Evolutionary conservation across 1,140 invertebrate genomes (phyloP), one percentile per base, ranked within the genome.

Genomic region (Drosophila rufa): DNA sequence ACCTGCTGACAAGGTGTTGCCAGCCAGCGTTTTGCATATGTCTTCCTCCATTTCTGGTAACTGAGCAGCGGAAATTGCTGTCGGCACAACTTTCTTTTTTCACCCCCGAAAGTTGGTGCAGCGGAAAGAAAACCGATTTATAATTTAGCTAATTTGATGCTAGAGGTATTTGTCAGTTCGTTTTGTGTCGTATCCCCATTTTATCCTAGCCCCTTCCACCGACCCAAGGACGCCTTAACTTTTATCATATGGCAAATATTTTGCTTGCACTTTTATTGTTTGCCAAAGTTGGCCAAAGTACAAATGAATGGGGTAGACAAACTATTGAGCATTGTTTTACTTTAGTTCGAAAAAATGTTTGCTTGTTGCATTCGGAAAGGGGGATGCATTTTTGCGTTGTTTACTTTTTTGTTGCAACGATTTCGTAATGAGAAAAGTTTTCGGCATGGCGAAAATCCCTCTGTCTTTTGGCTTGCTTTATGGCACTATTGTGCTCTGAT

Each of bases 361-460:
- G 79, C 67, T 87, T 87, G 80, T 87, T 87, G 83, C 75, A 81
- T 83, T 82, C 47, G 27, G 15, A 40, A 14, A 11, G 14, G 33
- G 19, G 43, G 38, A 33, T 12, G 27, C 38, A 50, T 62, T 67
- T 60, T 51, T 19, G 56, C 53, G 57, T 60, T 75, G 33, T 69
- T 70, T 70, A 56, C 74, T 36, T 70, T 57, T 45, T 75, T 71
- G 59, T 73, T 68, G 22, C 38, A 53, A 71, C 60, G 61, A 53
- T 86, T 86, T 59, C 50, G 66, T 82, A 86, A 86, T 86, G 79
- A 85, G 82, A 86, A 85, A 85, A 85, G 79, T 86, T 86, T 81
- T 50, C 27, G 48, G 53, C 51, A 68, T 68, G 50, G 30, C 40
- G 38, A 64, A 80, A 78, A 76, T 69, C 59, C 70, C 55, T 4